Conservation (phyloP, 2,797 vertebrate species). For the Podarcis siculus region DNA sequence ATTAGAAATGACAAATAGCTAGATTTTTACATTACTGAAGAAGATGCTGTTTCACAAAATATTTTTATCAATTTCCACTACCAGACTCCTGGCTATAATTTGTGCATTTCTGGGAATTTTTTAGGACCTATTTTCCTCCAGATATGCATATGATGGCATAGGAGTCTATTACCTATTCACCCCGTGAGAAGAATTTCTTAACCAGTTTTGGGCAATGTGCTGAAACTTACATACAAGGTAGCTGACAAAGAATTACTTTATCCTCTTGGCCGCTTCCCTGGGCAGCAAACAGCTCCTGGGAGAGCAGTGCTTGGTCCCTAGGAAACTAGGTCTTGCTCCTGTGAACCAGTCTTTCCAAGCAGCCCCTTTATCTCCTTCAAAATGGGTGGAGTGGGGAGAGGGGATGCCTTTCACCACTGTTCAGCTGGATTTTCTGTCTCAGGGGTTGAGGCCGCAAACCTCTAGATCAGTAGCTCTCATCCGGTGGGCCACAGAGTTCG, state of each 20-base stretch:
- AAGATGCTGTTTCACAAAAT: background rate
- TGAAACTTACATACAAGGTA: background rate
- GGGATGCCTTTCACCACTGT: no score
- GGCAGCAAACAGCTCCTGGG: background rate
- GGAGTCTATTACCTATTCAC: background rate
- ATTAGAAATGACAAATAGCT: background rate
- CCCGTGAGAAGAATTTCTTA: constrained; percentile 11
- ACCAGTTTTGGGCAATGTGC: background rate
- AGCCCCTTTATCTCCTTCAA: no score
- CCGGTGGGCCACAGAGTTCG: no score
- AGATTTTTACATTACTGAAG: background rate
- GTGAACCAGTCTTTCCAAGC: background rate
- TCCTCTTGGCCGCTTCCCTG: background rate
- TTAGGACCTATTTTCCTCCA: background rate
- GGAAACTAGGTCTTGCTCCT: background rate
- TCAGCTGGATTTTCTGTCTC: background rate
- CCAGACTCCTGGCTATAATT: background rate
- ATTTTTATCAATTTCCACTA: background rate
- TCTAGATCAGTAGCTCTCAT: no score
- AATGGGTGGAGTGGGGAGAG: background rate
- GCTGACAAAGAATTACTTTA: background rate
- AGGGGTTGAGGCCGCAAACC: no score
- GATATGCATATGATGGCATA: background rate
- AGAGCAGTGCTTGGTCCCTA: background rate
- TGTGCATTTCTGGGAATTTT: background rate